phyloP scores from a whole-genome alignment of 2,888 invertebrate species.

The Trisateles emortualis region DNA sequence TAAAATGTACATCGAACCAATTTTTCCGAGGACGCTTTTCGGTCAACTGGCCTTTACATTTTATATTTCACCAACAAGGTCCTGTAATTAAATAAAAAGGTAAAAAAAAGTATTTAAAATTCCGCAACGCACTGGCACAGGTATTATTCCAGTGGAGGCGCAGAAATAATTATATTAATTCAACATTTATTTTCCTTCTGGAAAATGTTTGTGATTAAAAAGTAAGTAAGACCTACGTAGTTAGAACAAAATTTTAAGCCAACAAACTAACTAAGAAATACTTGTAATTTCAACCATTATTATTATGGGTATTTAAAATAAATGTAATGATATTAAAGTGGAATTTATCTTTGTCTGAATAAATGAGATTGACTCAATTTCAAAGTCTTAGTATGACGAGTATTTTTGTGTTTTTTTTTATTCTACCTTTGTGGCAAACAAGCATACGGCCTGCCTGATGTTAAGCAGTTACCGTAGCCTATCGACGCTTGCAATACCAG shows the following conservation, averaged over 20 bases:
- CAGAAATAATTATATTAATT: constrained; percentile 28
- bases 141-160: constrained; percentile 14
- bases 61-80: constrained; percentile 32
- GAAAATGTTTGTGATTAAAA: background rate
- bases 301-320: too few relatives aligned
- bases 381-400: too few relatives aligned
- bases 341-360: too few relatives aligned
- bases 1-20: constrained; percentile 40
- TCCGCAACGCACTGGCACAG: constrained; percentile 14
- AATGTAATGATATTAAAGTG: too few relatives aligned
- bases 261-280: background rate
- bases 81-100: constrained; percentile 44
- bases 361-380: too few relatives aligned
- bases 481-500: too few relatives aligned
- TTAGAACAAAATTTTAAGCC: background rate
- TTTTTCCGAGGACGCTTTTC: constrained; percentile 28
- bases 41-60: constrained; percentile 37
- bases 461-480: too few relatives aligned
- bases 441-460: too few relatives aligned
- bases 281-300: too few relatives aligned
- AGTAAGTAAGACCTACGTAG: background rate
- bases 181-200: constrained; percentile 7
- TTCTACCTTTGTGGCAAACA: too few relatives aligned
- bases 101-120: constrained; percentile 42
- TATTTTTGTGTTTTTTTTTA: too few relatives aligned